Evolutionary conservation across 2,888 invertebrate genomes (phyloP), one percentile per base, ranked within the genome.

Genomic region (Dione juno): DNA sequence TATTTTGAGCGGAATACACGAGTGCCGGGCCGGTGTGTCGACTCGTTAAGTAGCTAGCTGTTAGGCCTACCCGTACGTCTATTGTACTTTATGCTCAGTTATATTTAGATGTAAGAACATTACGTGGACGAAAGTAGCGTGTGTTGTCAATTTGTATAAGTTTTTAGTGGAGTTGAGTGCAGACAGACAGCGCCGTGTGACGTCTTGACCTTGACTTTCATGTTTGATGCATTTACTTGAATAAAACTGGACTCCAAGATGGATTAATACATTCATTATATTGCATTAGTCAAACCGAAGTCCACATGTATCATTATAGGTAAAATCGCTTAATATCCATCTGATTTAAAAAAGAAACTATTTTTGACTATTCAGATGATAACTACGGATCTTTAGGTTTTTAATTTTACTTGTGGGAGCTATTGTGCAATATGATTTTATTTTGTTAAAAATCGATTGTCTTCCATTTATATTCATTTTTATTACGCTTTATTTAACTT

Each of bases 11-110:
- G 74, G 87, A 57, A 83, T 81, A 58, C 43, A 82, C 79, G 85
- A 81, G 84, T 83, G 84, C 83, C 81, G 82, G 82, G n/a, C 57
- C 57, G 37, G 57, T 40, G 54, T 77, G 68, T 70, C 69, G 69
- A 80, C 64, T 64, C 37, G 50, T 79, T 78, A 78, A 80, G 70
- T 79, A 82, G 78, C 79, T 78, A 75, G 75, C 78, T 76, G 76
- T 59, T 61, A 69, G 66, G 65, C 65, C 63, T 67, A 79, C 82
- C 78, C 84, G 85, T 85, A 84, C 85, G 82, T 84, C 79, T 81
- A 77, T 88, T 88, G 88, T 88, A 87, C 88, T 90, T 89, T 87
- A 86, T 89, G 90, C 92, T 92, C 92, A 91, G 90, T 91, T 91
- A 82, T 90, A 76, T 88, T 86, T 89, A 90, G 89, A 86, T 78